These are phyloP conservation scores for Dermatemys mawii DNA, from an alignment of 2,113 vertebrate genomes.

Conservation along the genomic window DNA sequence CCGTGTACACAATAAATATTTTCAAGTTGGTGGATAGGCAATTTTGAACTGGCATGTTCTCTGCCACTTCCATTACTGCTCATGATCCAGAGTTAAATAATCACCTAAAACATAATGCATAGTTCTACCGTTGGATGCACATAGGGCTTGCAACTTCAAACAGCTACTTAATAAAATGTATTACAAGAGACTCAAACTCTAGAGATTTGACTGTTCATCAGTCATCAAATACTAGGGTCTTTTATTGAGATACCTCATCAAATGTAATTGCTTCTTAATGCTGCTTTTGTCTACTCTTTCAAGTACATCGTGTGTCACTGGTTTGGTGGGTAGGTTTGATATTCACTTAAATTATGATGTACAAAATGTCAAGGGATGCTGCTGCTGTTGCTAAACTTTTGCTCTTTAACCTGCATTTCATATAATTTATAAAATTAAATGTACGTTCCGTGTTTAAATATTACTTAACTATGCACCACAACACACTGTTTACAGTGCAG, in stretches of 20 bases:
- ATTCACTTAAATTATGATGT: not conserved
- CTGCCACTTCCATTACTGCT: not conserved
- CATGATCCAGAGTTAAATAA: not conserved
- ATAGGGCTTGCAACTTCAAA: not conserved
- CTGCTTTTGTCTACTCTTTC: not conserved
- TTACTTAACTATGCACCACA: not conserved
- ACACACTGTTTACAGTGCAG: conserved; percentile 41
- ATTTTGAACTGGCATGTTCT: not conserved
- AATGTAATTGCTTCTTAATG: not conserved
- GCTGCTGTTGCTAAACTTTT: not conserved
- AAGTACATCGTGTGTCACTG: not conserved
- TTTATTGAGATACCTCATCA: not conserved
- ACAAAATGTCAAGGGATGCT: not conserved
- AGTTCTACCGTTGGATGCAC: not conserved
- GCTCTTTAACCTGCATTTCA: conserved; percentile 5
- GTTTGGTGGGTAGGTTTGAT: not conserved
- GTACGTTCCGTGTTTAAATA: not conserved
- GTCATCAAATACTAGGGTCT: conserved; percentile 2
- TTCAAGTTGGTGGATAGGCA: not conserved
- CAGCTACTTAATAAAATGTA: not conserved
- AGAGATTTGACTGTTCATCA: conserved; percentile 18
- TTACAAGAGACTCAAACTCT: not conserved
- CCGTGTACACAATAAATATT: not conserved
- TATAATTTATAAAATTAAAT: conserved; percentile 24
- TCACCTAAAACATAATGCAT: not conserved